Percentiles rank a stretch among this genome's conserved stretches.
Conservation (phyloP, 2,797 vertebrate genomes). For the Varecia variegata region DNA sequence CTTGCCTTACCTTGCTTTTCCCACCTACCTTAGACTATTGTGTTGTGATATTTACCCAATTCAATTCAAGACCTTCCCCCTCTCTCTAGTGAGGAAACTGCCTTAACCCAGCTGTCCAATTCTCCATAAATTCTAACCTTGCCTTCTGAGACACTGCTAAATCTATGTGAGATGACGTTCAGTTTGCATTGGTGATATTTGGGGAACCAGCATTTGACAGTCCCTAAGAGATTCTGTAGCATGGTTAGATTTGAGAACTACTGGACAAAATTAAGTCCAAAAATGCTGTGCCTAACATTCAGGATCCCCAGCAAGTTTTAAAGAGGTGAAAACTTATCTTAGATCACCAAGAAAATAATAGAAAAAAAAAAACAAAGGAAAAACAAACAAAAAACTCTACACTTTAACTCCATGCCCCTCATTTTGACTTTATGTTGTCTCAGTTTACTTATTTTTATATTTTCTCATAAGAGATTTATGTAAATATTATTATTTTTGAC, state of each 20-base stretch:
- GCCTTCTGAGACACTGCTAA: background rate
- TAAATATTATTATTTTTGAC: background rate
- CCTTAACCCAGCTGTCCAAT: background rate
- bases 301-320: background rate
- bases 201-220: background rate
- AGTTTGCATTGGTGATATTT: background rate
- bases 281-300: background rate
- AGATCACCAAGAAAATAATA: background rate
- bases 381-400: background rate
- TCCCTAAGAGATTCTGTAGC: background rate
- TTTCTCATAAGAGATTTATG: background rate
- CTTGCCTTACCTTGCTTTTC: background rate
- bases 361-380: background rate
- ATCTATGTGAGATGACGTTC: background rate
- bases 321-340: background rate
- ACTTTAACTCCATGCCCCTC: background rate
- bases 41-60: background rate
- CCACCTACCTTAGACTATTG: background rate
- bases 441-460: background rate
- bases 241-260: background rate
- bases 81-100: background rate
- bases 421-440: background rate
- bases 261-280: background rate
- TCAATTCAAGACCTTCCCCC: background rate
- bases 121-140: background rate